Percentiles rank a stretch among this genome's conserved stretches.
Conservation (phyloP, 2,113 vertebrate genomes). For the Triplophysa siluroides region DNA sequence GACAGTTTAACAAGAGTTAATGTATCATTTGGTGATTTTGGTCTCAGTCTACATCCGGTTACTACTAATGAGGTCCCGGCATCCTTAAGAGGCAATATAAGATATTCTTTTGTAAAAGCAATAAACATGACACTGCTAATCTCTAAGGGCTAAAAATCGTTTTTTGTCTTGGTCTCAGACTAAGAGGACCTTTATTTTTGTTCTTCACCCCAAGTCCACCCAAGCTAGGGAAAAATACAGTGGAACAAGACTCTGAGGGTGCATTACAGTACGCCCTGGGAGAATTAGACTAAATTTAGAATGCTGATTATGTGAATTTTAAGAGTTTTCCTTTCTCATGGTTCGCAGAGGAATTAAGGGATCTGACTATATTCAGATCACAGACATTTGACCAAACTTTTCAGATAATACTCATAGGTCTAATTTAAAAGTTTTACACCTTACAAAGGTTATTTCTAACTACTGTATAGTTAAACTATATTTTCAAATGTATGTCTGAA, state of each 20-base stretch:
- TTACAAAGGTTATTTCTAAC: too few species aligned
- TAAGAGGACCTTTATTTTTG: too few species aligned
- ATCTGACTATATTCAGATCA: background rate
- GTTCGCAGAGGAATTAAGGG: background rate
- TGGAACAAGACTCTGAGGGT: background rate
- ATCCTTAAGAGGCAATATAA: too few species aligned
- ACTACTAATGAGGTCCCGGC: too few species aligned
- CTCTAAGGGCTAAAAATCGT: too few species aligned
- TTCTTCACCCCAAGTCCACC: background rate
- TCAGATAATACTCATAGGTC: too few species aligned
- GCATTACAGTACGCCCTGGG: constrained; percentile 5
- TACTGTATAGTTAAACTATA: too few species aligned
- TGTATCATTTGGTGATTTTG: background rate
- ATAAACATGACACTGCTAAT: too few species aligned
- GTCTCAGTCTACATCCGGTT: too few species aligned
- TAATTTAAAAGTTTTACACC: background rate
- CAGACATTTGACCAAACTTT: background rate
- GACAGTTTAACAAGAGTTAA: background rate
- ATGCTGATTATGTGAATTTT: constrained; percentile 9
- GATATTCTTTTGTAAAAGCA: too few species aligned
- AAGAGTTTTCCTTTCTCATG: constrained; percentile 10
- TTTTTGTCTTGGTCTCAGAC: too few species aligned
- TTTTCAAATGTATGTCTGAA: too few species aligned
- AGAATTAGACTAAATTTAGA: constrained; percentile 19
- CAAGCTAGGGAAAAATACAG: background rate